phyloP scores from a whole-genome alignment of 2,113 vertebrate species.

The Grammomys dolichurus region DNA sequence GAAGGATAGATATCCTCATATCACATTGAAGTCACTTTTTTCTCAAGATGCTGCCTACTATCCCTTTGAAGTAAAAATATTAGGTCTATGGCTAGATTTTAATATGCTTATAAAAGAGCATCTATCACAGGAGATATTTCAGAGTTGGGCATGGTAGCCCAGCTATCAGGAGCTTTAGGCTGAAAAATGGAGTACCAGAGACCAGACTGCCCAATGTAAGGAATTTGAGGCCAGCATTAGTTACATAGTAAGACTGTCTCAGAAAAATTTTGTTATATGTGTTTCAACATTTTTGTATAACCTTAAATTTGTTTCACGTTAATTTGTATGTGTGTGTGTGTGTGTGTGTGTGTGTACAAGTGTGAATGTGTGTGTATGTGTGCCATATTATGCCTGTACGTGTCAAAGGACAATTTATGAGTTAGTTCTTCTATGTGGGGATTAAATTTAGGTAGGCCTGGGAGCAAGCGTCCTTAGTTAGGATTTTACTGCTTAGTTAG shows the following conservation, averaged over 20 bases:
- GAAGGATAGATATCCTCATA: not conserved
- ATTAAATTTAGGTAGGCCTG: not conserved
- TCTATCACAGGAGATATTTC: constrained; percentile 14
- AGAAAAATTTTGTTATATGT: not conserved
- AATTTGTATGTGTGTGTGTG: not conserved
- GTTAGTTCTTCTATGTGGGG: not conserved
- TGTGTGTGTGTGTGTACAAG: not conserved
- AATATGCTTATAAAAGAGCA: not conserved
- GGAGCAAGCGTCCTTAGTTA: not conserved
- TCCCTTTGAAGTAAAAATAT: constrained; percentile 17
- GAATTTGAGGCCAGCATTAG: not conserved
- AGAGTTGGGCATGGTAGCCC: too few relatives aligned
- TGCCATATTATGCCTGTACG: not conserved
- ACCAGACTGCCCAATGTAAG: not conserved
- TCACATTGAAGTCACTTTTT: not conserved
- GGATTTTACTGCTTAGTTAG: too few relatives aligned
- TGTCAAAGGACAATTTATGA: not conserved
- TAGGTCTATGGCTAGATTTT: not conserved
- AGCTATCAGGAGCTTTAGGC: not conserved
- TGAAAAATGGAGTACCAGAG: not conserved
- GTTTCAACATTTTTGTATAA: constrained; percentile 3
- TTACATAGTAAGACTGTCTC: not conserved
- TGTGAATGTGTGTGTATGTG: not conserved
- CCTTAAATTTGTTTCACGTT: not conserved
- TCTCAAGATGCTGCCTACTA: not conserved